Conservation (phyloP, 2,888 invertebrate species). For the Trachelus troglodyta region DNA sequence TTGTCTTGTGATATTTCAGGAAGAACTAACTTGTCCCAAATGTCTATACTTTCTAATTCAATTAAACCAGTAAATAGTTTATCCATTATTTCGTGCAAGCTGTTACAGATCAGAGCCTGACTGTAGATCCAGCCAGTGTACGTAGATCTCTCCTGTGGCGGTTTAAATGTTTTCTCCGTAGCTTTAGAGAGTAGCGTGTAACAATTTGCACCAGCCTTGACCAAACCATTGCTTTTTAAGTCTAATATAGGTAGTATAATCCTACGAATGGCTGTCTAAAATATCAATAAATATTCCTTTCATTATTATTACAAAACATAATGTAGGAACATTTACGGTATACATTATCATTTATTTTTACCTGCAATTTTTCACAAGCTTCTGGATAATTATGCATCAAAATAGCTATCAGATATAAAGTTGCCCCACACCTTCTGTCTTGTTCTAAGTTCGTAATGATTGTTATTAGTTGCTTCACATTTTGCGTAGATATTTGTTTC, state of each 20-base stretch:
- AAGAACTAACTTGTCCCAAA: conserved; percentile 46
- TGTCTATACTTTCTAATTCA: conserved; percentile 39
- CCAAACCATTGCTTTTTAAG: conserved; percentile 39
- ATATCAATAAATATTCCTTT: conserved; percentile 12
- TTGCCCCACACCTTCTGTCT: conserved; percentile 33
- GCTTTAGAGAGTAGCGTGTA: conserved; percentile 51
- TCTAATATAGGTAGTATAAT: conserved; percentile 51
- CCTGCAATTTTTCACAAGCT: conserved; percentile 53
- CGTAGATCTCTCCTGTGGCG: conserved; percentile 37
- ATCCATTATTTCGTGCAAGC: conserved; percentile 52
- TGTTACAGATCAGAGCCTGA: conserved; percentile 53
- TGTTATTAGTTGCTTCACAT: conserved; percentile 52
- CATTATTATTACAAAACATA: neutral
- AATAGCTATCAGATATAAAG: conserved; percentile 50
- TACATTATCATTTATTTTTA: conserved; percentile 26
- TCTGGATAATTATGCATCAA: conserved; percentile 57
- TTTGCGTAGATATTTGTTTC: conserved; percentile 55
- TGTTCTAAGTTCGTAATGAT: conserved; percentile 35
- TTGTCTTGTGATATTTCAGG: conserved; percentile 45
- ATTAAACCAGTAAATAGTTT: conserved; percentile 49
- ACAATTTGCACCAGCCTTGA: conserved; percentile 52
- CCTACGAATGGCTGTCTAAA: conserved; percentile 46
- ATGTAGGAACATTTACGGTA: neutral
- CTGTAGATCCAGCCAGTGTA: conserved; percentile 46
- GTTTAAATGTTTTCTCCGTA: conserved; percentile 51